These are phyloP conservation scores for Himalopsyche anomala DNA, from an alignment of 2,888 invertebrate species.

Conservation along the genomic window DNA sequence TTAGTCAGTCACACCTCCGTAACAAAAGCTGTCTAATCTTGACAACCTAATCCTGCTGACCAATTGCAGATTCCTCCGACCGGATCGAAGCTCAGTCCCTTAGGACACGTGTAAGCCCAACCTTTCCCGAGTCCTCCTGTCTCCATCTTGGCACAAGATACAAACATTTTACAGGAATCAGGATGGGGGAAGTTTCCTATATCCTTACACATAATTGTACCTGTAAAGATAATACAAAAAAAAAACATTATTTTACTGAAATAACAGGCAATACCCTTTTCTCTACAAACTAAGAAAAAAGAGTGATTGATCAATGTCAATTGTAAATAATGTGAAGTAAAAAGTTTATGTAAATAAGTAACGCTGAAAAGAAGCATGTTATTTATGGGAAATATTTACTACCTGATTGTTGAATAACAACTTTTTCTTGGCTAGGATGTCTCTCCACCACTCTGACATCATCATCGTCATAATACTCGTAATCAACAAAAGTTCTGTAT, in stretches of 20 bases:
- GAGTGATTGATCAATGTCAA: background rate
- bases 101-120: conserved; percentile 93
- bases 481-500: conserved; percentile 72
- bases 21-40: conserved; percentile 71
- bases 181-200: conserved; percentile 96
- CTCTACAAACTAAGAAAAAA: background rate
- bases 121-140: conserved; percentile 84
- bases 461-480: conserved; percentile 85
- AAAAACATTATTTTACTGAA: background rate
- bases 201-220: conserved; percentile 89
- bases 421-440: conserved; percentile 77
- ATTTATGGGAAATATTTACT: background rate
- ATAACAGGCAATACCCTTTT: background rate
- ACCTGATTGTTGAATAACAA: conserved; percentile 77
- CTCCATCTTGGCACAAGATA: conserved; percentile 91
- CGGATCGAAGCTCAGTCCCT: conserved; percentile 90
- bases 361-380: background rate
- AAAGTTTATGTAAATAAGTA: background rate
- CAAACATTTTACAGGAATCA: conserved; percentile 92
- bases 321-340: background rate
- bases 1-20: background rate
- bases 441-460: conserved; percentile 77
- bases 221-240: conserved; percentile 70
- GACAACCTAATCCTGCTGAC: conserved; percentile 88
- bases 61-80: conserved; percentile 95